Evolutionary conservation across 2,113 vertebrate species (phyloP), one percentile per base, ranked within the genome.

Genomic region (Carassius gibelio): DNA sequence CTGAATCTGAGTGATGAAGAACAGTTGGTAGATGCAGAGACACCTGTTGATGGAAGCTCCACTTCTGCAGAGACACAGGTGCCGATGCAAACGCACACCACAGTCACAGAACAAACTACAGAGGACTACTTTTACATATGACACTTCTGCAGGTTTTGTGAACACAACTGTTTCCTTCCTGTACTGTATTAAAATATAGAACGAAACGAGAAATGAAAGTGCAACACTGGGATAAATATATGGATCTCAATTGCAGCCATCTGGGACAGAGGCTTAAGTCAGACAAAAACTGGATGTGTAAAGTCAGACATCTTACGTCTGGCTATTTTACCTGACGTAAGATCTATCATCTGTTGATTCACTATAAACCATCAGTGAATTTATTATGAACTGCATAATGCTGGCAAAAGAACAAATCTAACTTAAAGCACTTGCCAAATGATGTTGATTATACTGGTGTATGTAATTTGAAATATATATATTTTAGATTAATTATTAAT

Each of bases 91-190:
- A 91, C 90, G 86, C 90, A 71, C 75, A 90, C 50, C 88, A 90
- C 4, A 90, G 92, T 90, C 71, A 88, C 89, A 42, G 66, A 87
- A 50, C 64, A 91, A 87, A 91, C 34, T 34, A 62, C 5, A 10
- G 93, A 94, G 1, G 90, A 88, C 84, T 95, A 93, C 90, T 95
- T 95, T 90, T 95, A 89, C 87, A 95, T 95, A 74, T 95, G 88
- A 93, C 7, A 10, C 42, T 45, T 45, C 2, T 9, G 2, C 42
- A 45, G 42, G 9, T 45, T 45, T 9, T 45, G 42, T 45, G 9
- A 45, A 45, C 8, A 45, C 42, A 55, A 42, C 10, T 6, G 11
- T 64, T 26, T 66, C 23, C 42, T 23, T n/a, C 34, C 21, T 36
- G 62, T 50, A 17, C 75, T 84, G 38, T 66, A 42, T 26, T 48